These are phyloP conservation scores for Sapayoa aenigma DNA, from an alignment of 2,113 vertebrate species.

Conservation along the genomic window DNA sequence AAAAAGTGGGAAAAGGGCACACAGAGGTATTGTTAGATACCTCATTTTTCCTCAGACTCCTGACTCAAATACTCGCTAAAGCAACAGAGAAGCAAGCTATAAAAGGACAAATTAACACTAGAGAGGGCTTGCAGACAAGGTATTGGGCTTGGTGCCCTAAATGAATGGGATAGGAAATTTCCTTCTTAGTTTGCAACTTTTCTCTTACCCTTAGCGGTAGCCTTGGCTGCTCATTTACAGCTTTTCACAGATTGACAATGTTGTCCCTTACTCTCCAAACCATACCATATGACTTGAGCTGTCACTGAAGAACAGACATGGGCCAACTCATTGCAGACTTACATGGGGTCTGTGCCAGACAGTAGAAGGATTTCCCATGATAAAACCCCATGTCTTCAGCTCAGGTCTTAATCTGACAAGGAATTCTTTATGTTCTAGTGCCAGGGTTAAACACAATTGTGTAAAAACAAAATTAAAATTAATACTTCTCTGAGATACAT, in stretches of 20 bases:
- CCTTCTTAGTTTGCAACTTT: background rate
- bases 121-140: background rate
- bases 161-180: background rate
- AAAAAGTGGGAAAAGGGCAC: background rate
- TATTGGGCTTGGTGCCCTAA: background rate
- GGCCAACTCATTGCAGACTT: background rate
- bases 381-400: background rate
- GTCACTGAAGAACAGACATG: background rate
- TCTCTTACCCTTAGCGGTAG: background rate
- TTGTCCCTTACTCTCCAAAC: background rate
- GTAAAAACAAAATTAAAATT: background rate
- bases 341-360: background rate
- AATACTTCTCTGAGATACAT: background rate
- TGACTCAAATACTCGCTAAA: background rate
- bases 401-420: background rate
- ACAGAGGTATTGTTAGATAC: background rate
- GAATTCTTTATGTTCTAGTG: background rate
- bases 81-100: background rate
- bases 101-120: background rate
- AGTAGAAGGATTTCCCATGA: fast-evolving
- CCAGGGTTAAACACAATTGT: too few relatives aligned
- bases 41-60: background rate
- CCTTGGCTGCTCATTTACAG: background rate
- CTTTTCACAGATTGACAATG: background rate
- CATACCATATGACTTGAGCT: background rate